Evolutionary conservation across 2,113 vertebrate genomes (phyloP).

Genomic region (Larimichthys polyactis): DNA sequence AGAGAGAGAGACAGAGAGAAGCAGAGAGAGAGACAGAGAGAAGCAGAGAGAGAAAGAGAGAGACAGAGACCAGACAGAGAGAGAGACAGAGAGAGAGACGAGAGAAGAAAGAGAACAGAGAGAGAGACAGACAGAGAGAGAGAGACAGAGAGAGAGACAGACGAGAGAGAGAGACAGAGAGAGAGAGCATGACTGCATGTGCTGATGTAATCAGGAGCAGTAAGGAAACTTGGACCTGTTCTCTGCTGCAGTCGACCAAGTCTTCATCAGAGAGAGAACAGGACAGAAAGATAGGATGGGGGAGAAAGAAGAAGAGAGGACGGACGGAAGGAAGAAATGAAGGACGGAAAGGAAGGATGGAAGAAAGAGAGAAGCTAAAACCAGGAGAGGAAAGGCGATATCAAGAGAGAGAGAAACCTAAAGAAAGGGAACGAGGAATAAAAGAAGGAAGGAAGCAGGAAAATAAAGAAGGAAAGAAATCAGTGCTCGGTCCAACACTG

Average conservation of each 20-base stretch:
- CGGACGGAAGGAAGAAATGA: background rate
- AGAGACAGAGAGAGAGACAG: slow-evolving; percentile 31
- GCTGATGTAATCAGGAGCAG: slow-evolving; percentile 82
- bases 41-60: slow-evolving; percentile 40
- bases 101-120: slow-evolving; percentile 6
- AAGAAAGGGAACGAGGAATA: background rate
- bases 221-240: slow-evolving; percentile 79
- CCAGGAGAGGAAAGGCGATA: background rate
- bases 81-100: background rate
- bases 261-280: slow-evolving; percentile 54
- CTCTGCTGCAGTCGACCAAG: slow-evolving; percentile 55
- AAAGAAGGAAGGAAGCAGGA: background rate
- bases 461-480: background rate
- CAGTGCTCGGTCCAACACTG: background rate
- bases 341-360: background rate
- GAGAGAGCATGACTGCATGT: slow-evolving; percentile 72
- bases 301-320: background rate
- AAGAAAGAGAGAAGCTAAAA: background rate
- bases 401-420: background rate
- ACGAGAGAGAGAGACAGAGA: slow-evolving; percentile 37
- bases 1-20: slow-evolving; percentile 27
- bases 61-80: slow-evolving; percentile 31
- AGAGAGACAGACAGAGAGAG: slow-evolving; percentile 39
- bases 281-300: slow-evolving; percentile 14
- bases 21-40: background rate